Conservation (phyloP, 1,140 invertebrate genomes). For the Luehdorfia chinensis region DNA sequence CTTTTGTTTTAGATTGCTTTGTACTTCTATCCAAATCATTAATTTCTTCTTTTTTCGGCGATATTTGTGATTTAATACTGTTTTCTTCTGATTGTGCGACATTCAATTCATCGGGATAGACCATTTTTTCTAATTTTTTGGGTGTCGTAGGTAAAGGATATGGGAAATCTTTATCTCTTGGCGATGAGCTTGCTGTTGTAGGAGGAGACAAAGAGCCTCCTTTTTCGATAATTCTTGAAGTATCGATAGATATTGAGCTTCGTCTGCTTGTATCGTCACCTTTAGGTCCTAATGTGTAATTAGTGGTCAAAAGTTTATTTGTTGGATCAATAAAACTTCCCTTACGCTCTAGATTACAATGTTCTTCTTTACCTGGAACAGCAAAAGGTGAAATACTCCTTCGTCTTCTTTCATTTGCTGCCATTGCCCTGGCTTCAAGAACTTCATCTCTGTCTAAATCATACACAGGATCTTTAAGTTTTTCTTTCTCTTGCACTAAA, state of each 20-base stretch:
- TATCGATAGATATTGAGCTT: slow-evolving; percentile 42
- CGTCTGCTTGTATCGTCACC: slow-evolving; percentile 54
- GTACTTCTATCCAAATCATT: slow-evolving; percentile 39
- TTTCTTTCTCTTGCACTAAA: slow-evolving; percentile 63
- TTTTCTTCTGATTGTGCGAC: slow-evolving; percentile 33
- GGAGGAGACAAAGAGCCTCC: slow-evolving; percentile 49
- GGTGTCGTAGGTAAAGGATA: slow-evolving; percentile 46
- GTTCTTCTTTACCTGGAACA: slow-evolving; percentile 60
- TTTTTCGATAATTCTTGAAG: slow-evolving; percentile 24
- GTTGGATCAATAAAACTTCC: slow-evolving; percentile 74
- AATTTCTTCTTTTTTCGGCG: slow-evolving; percentile 43
- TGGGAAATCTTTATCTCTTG: slow-evolving; percentile 52
- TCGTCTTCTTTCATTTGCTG: slow-evolving; percentile 64
- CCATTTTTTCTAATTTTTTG: slow-evolving; percentile 59
- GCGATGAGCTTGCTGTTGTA: slow-evolving; percentile 40
- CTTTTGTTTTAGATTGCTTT: slow-evolving; percentile 27
- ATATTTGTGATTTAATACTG: slow-evolving; percentile 34
- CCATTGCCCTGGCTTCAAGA: slow-evolving; percentile 59
- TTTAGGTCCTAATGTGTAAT: slow-evolving; percentile 63
- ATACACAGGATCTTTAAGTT: slow-evolving; percentile 66
- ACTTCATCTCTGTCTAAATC: slow-evolving; percentile 70
- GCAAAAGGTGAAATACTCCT: slow-evolving; percentile 76
- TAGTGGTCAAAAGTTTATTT: slow-evolving; percentile 68
- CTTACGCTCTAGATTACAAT: slow-evolving; percentile 53
- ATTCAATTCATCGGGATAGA: slow-evolving; percentile 52